Evolutionary conservation across 2,113 vertebrate species (phyloP), one percentile per base, ranked within the genome.

Genomic region (Gobio gobio): DNA sequence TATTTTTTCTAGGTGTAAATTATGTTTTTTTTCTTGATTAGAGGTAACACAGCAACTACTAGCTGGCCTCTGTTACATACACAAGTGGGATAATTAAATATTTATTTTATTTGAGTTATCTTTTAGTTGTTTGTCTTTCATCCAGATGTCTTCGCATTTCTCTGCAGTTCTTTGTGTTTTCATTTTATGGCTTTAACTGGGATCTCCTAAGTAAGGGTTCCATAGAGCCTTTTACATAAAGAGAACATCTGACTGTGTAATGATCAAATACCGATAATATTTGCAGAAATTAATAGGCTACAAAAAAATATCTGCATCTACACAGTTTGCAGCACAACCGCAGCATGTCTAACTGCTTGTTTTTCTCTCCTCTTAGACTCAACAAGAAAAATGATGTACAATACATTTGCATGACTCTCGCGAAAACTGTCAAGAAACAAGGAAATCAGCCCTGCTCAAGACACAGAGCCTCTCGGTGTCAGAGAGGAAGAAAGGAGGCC

Each of bases 341-440:
- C 66, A 56, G 12, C 49, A 72, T 36, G 26, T 72, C 47, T 43
- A 43, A 36, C 80, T 72, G 33, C 81, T 83, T 58, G 29, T 83
- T 83, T 83, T 36, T 74, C 58, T 64, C 76, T 40, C 82, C 70
- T 59, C 13, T 54, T 78, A 68, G 70, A 86, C 45, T 24, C 26
- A 63, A 86, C 81, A 89, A 47, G 54, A 84, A 78, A 87, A 84
- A 82, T 85, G 86, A 82, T 78, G 63, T 82, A 74, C 81, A 64
- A 33, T 24, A 56, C 73, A 70, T 78, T 83, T 58, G 87, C 92
- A 92, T 90, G 89, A 90, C 91, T 92, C 92, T 91, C 83, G 74
- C 88, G 87, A 92, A 94, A 91, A 90, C 90, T 92, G 93, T 93
- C 91, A 93, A 78, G 90, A 86, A 93, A 90, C 87, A 90, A 92